Conservation (phyloP, 2,797 vertebrate genomes). For the Alauda arvensis region DNA sequence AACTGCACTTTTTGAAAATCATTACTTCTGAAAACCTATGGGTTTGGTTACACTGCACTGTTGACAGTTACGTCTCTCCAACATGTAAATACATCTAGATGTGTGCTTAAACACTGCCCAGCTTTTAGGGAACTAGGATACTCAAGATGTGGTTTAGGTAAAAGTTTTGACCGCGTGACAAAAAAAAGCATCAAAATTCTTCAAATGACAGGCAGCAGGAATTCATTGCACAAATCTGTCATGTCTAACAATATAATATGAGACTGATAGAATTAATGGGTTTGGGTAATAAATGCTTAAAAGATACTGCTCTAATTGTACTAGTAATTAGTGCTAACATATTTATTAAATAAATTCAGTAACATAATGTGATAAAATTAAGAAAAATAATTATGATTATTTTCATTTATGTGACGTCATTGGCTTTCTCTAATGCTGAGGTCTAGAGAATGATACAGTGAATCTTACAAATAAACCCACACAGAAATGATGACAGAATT, state of each 20-base stretch:
- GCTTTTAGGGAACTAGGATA: background rate
- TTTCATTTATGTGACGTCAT: background rate
- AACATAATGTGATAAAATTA: background rate
- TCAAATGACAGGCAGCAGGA: background rate
- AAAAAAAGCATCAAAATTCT: background rate
- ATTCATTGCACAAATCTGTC: background rate
- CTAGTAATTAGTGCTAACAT: background rate
- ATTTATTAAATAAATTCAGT: background rate
- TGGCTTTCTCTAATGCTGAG: background rate
- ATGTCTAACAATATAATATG: background rate
- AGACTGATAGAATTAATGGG: background rate
- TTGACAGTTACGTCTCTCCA: background rate
- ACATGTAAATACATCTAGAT: background rate
- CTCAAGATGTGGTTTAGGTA: background rate
- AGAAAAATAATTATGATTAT: background rate
- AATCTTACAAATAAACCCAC: background rate
- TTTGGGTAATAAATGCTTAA: background rate
- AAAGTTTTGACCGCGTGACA: background rate
- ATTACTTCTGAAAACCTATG: background rate
- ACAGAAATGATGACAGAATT: background rate
- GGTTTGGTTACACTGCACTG: background rate
- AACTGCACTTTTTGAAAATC: background rate
- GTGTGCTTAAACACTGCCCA: background rate
- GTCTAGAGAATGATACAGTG: background rate
- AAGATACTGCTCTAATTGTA: background rate